Conservation (phyloP, 2,888 invertebrate genomes). For the Pelosia muscerda region DNA sequence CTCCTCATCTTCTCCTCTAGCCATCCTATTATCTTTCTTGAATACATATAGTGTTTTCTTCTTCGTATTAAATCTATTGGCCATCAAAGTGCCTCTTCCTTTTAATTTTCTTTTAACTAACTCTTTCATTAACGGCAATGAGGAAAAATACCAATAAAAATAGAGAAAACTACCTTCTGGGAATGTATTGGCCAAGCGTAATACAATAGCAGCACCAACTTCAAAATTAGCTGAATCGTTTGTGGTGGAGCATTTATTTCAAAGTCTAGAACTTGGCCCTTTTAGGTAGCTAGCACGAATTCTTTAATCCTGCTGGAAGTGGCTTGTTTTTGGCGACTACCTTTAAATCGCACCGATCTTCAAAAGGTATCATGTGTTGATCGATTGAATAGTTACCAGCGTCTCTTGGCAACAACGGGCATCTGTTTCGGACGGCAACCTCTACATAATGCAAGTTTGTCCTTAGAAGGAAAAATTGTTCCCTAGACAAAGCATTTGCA, state of each 20-base stretch:
- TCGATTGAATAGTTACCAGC: conserved; percentile 42
- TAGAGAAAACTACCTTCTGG: conserved; percentile 29
- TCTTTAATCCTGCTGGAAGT: conserved; percentile 60
- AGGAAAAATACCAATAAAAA: conserved; percentile 24
- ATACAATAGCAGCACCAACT: conserved; percentile 36
- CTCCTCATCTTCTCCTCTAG: conserved; percentile 45
- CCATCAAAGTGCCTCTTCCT: conserved; percentile 28
- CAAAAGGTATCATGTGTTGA: conserved; percentile 43
- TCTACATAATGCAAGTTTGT: conserved; percentile 29
- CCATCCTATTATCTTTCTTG: conserved; percentile 41
- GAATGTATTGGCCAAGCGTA: conserved; percentile 41
- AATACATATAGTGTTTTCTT: conserved; percentile 21
- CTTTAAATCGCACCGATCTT: conserved; percentile 31
- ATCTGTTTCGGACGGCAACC: conserved; percentile 46
- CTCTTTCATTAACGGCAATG: conserved; percentile 35
- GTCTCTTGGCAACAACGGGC: conserved; percentile 38
- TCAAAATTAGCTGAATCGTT: conserved; percentile 33
- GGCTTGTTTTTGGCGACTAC: conserved; percentile 56
- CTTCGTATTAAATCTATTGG: conserved; percentile 31
- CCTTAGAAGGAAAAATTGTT: conserved; percentile 35
- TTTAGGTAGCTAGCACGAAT: conserved; percentile 54
- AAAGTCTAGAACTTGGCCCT: conserved; percentile 45
- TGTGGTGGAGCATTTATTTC: conserved; percentile 43
- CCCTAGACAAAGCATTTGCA: conserved; percentile 36
- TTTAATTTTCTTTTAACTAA: conserved; percentile 29